Percentiles rank a stretch among this genome's conserved stretches.
Conservation (phyloP, 2,888 invertebrate species). For the Galerucella pusilla region DNA sequence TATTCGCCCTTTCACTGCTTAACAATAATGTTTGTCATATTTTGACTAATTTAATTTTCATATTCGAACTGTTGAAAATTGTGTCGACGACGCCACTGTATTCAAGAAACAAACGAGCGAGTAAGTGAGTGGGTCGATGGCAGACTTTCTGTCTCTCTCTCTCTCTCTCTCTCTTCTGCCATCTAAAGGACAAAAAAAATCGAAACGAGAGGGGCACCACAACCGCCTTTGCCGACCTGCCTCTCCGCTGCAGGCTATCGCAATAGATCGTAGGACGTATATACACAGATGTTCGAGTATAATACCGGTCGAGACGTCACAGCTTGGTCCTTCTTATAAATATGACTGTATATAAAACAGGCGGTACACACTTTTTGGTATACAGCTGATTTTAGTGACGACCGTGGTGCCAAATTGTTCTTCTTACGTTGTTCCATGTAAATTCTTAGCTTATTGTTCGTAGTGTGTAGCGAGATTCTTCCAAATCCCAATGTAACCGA, state of each 20-base stretch:
- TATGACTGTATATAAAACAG: constrained; percentile 4
- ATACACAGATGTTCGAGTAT: constrained; percentile 55
- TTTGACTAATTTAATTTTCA: too few species aligned
- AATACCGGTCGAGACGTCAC: constrained; percentile 33
- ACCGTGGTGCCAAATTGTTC: background rate
- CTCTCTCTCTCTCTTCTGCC: constrained; percentile 22
- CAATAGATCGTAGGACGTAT: constrained; percentile 49
- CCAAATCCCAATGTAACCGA: background rate
- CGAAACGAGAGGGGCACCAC: constrained; percentile 37
- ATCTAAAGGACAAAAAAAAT: constrained; percentile 50
- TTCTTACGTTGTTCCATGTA: too few species aligned
- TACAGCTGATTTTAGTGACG: background rate
- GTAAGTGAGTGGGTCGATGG: constrained; percentile 48
- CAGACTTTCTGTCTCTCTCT: constrained; percentile 30
- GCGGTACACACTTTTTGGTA: background rate
- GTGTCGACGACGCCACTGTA: constrained; percentile 34
- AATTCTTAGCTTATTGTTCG: too few species aligned
- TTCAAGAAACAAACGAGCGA: constrained; percentile 30
- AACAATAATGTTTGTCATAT: too few species aligned
- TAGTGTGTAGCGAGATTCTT: background rate
- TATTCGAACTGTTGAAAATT: too few species aligned
- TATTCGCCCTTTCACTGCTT: too few species aligned
- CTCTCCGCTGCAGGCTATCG: constrained; percentile 38
- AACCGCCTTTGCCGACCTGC: constrained; percentile 30
- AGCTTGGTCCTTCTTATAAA: background rate